Percentiles rank a stretch among this genome's conserved stretches.
phyloP scores from a whole-genome alignment of 37 sponge, comb jelly and placozoan species.

The Geodia barretti region DNA sequence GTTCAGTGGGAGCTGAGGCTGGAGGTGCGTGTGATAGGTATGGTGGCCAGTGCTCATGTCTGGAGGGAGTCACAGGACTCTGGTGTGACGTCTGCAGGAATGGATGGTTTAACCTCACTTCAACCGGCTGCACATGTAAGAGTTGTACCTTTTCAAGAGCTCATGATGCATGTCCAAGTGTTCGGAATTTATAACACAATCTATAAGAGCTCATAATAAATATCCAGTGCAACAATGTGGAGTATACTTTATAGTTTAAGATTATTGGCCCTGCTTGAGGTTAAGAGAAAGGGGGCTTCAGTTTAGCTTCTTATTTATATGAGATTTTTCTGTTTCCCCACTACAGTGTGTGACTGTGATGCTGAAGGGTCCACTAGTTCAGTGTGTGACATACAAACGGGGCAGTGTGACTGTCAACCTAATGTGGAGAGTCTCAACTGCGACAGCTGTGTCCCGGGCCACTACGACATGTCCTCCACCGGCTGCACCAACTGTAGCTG shows the following conservation, averaged over 20 bases:
- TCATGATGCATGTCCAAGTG: no score
- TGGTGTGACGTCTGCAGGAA: constrained; percentile 58
- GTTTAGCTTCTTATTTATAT: no score
- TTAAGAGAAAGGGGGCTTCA: no score
- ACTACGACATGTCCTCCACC: constrained; percentile 35
- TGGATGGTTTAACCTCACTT: constrained; percentile 57
- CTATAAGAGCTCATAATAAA: no score
- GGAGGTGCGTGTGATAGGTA: neutral
- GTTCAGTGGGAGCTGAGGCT: neutral
- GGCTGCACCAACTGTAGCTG: constrained; percentile 72
- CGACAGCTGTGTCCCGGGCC: constrained; percentile 55
- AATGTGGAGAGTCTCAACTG: constrained; percentile 47
- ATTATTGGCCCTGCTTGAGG: no score
- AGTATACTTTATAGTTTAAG: no score
- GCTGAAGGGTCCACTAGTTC: constrained; percentile 15
- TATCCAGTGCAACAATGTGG: no score
- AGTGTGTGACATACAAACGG: constrained; percentile 46
- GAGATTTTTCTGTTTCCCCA: no score
- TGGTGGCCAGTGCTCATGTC: constrained; percentile 35
- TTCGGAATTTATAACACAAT: no score
- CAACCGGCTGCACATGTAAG: constrained; percentile 21
- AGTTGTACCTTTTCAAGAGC: no score
- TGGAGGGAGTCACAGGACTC: constrained; percentile 46
- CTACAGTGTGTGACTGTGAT: constrained; percentile 42
- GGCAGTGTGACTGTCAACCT: constrained; percentile 70